phyloP scores from a whole-genome alignment of 2,797 vertebrate genomes.

The Eleutherodactylus coqui region DNA sequence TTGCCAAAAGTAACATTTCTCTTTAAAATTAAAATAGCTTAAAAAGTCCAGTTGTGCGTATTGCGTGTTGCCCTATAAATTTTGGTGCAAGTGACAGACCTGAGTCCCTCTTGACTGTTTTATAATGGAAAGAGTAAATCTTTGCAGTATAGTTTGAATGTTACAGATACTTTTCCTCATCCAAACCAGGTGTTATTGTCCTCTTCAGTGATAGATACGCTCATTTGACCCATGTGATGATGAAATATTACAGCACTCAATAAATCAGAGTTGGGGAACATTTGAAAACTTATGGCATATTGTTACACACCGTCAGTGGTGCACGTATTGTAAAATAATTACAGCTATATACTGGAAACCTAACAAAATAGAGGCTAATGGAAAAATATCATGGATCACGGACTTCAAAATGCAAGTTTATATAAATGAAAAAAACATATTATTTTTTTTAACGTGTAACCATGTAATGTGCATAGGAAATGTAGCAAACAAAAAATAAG shows the following conservation, averaged over 20 bases:
- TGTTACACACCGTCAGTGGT: slow-evolving; percentile 3
- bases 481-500: neutral
- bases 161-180: slow-evolving; percentile 18
- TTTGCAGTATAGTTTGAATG: neutral
- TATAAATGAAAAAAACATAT: neutral
- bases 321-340: slow-evolving; percentile 33
- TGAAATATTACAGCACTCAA: slow-evolving; percentile 25
- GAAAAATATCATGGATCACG: neutral
- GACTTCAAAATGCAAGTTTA: neutral
- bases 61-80: neutral
- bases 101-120: slow-evolving; percentile 12
- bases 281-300: slow-evolving; percentile 2
- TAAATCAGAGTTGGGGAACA: slow-evolving; percentile 28
- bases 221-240: slow-evolving; percentile 24
- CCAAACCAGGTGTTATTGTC: slow-evolving; percentile 32
- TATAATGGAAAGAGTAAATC: neutral
- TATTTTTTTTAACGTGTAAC: neutral
- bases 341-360: neutral
- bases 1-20: neutral
- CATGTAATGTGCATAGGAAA: neutral
- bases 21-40: neutral
- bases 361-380: neutral
- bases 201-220: slow-evolving; percentile 15
- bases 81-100: neutral
- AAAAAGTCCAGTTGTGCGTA: neutral